These are phyloP conservation scores for Motacilla tschutschensis DNA, from an alignment of 2,113 vertebrate species.

Conservation along the genomic window DNA sequence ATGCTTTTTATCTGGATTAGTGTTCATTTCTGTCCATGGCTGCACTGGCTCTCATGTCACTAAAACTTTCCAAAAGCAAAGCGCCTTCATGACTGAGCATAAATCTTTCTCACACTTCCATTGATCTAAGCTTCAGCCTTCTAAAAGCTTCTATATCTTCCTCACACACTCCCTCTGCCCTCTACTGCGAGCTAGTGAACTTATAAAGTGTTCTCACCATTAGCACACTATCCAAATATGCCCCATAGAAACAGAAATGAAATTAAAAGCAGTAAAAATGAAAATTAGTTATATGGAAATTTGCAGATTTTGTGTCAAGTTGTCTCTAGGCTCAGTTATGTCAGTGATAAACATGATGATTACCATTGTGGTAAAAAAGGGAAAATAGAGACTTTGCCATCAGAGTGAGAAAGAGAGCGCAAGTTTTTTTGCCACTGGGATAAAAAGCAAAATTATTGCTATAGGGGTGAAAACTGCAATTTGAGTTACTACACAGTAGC, in stretches of 20 bases:
- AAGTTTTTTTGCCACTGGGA: not conserved
- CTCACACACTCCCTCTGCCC: not conserved
- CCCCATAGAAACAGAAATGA: not conserved
- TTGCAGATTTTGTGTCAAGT: not conserved
- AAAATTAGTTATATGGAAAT: not conserved
- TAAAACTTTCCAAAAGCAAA: not conserved
- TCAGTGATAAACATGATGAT: conserved; percentile 13
- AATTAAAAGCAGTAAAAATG: conserved; percentile 19
- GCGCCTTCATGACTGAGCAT: rapidly evolving
- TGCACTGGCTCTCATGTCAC: not conserved
- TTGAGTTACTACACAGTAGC: not conserved
- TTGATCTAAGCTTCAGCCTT: not conserved
- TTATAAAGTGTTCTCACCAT: conserved; percentile 6
- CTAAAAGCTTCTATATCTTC: not conserved
- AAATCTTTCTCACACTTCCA: not conserved
- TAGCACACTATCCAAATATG: not conserved
- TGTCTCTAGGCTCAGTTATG: conserved; percentile 5
- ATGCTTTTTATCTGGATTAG: not conserved
- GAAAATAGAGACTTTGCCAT: not conserved
- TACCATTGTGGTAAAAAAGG: not conserved
- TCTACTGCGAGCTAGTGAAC: not conserved
- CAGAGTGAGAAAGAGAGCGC: not conserved
- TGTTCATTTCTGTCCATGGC: not conserved
- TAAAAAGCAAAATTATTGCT: not conserved
- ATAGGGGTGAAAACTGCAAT: not conserved